These are phyloP conservation scores for Buteo buteo DNA, from an alignment of 2,113 vertebrate genomes.

Conservation along the genomic window DNA sequence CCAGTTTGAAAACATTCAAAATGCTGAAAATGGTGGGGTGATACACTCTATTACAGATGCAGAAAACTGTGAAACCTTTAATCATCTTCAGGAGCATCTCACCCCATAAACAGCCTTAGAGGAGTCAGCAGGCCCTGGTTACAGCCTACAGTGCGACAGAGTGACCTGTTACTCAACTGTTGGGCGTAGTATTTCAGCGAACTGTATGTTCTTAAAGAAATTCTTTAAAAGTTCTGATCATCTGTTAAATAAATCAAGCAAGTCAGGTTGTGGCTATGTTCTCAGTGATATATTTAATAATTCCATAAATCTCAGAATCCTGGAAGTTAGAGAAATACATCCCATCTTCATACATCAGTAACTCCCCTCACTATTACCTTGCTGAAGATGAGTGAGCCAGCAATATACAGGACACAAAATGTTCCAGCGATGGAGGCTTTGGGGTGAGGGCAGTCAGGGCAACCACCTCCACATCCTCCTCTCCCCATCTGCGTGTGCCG, in stretches of 20 bases:
- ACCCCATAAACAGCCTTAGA: background rate
- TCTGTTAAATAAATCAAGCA: background rate
- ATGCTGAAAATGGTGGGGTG: background rate
- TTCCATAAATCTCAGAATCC: background rate
- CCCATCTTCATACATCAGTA: background rate
- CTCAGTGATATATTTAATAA: background rate
- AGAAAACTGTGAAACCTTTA: background rate
- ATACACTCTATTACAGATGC: background rate
- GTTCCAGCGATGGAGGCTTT: background rate
- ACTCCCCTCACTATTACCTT: background rate
- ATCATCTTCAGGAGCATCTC: background rate
- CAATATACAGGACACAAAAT: background rate
- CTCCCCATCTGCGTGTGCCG: fast-evolving
- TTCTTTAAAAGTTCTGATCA: background rate
- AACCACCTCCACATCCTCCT: background rate
- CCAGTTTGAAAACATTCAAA: background rate
- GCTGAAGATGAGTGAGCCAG: background rate
- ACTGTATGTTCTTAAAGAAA: background rate
- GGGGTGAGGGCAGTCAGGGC: background rate
- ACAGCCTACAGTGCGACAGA: fast-evolving
- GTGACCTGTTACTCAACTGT: background rate
- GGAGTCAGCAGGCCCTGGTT: background rate
- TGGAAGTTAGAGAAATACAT: background rate
- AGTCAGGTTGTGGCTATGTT: background rate
- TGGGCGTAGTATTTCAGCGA: background rate